Percentiles rank a stretch among this genome's conserved stretches.
Evolutionary conservation across 2,797 vertebrate genomes (phyloP).

Genomic region (Pseudochirops corinnae): DNA sequence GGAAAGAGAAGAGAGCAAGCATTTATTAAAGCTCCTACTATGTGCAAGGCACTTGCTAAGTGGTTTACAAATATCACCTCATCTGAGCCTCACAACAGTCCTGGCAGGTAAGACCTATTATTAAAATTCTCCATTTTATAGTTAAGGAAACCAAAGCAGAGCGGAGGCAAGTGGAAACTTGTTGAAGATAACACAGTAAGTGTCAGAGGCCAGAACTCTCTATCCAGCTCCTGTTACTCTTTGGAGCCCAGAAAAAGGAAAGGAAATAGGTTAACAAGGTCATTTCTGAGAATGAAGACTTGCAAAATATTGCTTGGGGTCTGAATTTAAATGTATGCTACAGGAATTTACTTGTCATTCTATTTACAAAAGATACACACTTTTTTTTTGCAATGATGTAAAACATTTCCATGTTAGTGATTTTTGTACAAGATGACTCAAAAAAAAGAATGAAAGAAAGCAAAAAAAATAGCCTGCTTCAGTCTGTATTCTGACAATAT

Average conservation of each 20-base stretch:
- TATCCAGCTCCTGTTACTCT: not conserved
- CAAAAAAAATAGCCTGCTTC: not conserved
- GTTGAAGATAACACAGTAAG: not conserved
- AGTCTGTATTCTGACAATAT: not conserved
- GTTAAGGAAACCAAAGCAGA: not conserved
- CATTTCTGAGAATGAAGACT: not conserved
- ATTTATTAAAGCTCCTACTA: not conserved
- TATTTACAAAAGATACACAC: not conserved
- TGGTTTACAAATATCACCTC: not conserved
- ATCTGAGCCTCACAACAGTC: not conserved
- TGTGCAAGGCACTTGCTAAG: not conserved
- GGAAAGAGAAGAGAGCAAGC: not conserved
- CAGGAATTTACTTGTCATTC: not conserved
- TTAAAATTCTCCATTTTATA: not conserved
- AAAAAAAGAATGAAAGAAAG: not conserved
- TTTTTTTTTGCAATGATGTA: no score
- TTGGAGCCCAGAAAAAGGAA: not conserved
- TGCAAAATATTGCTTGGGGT: not conserved
- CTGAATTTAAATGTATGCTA: constrained; percentile 1
- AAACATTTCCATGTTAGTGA: no score
- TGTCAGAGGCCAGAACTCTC: not conserved
- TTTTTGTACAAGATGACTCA: no score
- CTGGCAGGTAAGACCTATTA: not conserved
- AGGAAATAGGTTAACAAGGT: not conserved
- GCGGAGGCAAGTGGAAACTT: not conserved